Percentiles rank a stretch among this genome's conserved stretches.
phyloP scores from a whole-genome alignment of 1,140 invertebrate genomes.

The Rhyzopertha dominica region DNA sequence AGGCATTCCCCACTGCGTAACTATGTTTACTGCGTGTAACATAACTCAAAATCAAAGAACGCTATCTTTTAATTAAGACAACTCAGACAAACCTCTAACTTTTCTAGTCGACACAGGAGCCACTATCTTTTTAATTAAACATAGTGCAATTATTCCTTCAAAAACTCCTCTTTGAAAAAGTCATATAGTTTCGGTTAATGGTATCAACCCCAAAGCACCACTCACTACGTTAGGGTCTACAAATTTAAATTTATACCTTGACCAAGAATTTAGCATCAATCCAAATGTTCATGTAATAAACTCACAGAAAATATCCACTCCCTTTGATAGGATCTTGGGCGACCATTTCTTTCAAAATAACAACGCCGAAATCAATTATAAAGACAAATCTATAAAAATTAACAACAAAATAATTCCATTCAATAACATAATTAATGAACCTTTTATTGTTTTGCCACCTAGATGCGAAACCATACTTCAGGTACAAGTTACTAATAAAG shows the following conservation, averaged over 20 bases:
- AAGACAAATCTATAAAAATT: neutral
- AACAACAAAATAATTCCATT: neutral
- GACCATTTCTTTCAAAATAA: neutral
- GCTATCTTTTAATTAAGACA: neutral
- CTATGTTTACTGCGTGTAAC: neutral
- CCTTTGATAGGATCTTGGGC: conserved; percentile 3
- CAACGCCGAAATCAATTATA: conserved; percentile 4
- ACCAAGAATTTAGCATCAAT: neutral
- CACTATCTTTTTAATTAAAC: neutral
- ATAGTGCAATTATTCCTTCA: neutral
- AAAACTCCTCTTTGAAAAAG: neutral
- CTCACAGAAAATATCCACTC: conserved; percentile 1
- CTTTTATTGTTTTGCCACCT: neutral
- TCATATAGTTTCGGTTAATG: neutral
- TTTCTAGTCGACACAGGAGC: conserved; percentile 8
- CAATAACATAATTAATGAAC: neutral
- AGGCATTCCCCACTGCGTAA: neutral
- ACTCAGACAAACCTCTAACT: conserved; percentile 1
- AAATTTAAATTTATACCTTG: neutral
- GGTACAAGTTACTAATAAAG: neutral
- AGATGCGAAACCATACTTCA: conserved; percentile 1
- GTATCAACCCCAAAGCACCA: neutral
- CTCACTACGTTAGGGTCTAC: neutral
- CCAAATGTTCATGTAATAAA: conserved; percentile 3
- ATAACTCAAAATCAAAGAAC: neutral